Evolutionary conservation across 2,797 vertebrate species (phyloP).

Genomic region (Halcyon badia): DNA sequence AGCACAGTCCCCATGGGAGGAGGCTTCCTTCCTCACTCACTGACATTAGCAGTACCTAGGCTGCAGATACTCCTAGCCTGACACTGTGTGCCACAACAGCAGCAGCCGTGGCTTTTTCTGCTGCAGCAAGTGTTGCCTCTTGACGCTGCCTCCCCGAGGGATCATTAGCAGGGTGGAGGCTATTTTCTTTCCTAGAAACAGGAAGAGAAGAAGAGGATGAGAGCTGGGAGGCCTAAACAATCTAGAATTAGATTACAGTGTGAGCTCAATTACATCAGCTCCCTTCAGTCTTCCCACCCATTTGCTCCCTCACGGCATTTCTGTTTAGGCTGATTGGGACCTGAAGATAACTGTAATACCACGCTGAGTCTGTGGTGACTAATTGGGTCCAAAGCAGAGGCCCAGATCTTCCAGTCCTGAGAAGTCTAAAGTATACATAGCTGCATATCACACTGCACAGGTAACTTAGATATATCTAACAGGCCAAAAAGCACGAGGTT

Average conservation of each 20-base stretch:
- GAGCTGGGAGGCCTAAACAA: constrained; percentile 49
- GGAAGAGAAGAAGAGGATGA: constrained; percentile 58
- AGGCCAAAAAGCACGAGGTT: neutral
- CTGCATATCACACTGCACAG: neutral
- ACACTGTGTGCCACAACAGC: neutral
- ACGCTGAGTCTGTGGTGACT: neutral
- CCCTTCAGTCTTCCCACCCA: constrained; percentile 53
- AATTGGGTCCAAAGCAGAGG: neutral
- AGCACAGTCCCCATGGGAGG: neutral
- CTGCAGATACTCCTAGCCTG: neutral
- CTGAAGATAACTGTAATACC: neutral
- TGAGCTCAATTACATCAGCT: constrained; percentile 51
- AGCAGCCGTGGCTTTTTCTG: constrained; percentile 26
- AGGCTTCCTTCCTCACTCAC: neutral
- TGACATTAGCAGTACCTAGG: neutral
- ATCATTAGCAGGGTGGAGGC: constrained; percentile 62
- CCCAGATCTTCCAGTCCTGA: neutral
- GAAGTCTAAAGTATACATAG: neutral
- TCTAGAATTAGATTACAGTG: constrained; percentile 31
- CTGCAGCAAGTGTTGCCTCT: constrained; percentile 52
- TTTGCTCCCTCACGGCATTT: constrained; percentile 20
- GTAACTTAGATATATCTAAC: neutral
- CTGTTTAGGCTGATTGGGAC: neutral
- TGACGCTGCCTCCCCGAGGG: constrained; percentile 35
- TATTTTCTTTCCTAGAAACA: constrained; percentile 67